These are phyloP conservation scores for Muntiacus reevesi DNA, from an alignment of 2,113 vertebrate genomes.

Conservation along the genomic window DNA sequence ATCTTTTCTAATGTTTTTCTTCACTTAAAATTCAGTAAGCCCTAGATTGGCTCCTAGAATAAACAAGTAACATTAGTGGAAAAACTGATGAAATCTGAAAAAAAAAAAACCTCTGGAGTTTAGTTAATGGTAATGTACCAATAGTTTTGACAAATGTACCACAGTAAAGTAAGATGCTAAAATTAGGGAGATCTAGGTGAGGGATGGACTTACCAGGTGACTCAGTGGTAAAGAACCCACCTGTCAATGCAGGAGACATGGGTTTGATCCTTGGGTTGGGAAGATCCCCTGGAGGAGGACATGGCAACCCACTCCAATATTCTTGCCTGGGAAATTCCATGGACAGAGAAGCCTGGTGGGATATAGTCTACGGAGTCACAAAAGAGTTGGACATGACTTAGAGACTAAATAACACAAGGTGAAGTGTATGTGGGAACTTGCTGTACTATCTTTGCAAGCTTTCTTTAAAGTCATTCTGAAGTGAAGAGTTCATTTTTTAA, in stretches of 20 bases:
- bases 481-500: background rate
- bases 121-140: background rate
- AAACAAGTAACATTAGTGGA: background rate
- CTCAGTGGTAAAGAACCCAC: background rate
- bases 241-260: background rate
- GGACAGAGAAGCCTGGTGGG: background rate
- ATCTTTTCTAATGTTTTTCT: background rate
- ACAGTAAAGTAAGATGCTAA: background rate
- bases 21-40: background rate
- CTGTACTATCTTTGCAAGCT: background rate
- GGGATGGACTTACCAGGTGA: background rate
- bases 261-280: background rate
- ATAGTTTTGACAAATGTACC: background rate
- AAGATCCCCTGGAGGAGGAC: background rate
- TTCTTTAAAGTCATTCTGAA: background rate
- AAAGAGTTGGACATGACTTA: background rate
- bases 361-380: background rate
- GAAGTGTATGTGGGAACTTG: fast-evolving
- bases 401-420: background rate
- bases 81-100: background rate
- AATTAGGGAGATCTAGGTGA: background rate
- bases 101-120: background rate
- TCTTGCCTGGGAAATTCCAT: background rate
- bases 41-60: background rate
- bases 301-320: background rate